These are phyloP conservation scores for Phrynocephalus versicolor DNA, from an alignment of 2,113 vertebrate genomes.

Conservation along the genomic window DNA sequence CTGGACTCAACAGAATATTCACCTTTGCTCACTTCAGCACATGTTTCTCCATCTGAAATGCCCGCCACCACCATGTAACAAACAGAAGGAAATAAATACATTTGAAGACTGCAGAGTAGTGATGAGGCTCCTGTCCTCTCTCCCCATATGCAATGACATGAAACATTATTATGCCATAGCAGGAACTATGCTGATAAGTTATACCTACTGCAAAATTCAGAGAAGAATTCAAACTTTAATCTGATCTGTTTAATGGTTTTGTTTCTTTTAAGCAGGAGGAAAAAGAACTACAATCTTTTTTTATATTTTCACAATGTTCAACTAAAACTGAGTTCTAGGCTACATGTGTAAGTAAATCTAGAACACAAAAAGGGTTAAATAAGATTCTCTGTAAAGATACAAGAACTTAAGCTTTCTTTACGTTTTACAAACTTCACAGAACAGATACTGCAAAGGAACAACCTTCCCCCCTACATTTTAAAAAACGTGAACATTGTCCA, in stretches of 20 bases:
- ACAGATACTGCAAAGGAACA: conserved; percentile 83
- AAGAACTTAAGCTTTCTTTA: conserved; percentile 88
- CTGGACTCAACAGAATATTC: background rate
- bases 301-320: conserved; percentile 90
- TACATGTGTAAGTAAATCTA: conserved; percentile 93
- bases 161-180: conserved; percentile 36
- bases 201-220: conserved; percentile 64
- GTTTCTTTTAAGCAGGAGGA: conserved; percentile 89
- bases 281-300: conserved; percentile 88
- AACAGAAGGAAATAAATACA: conserved; percentile 1
- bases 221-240: conserved; percentile 79
- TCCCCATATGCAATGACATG: background rate
- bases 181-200: conserved; percentile 55
- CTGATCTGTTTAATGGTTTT: conserved; percentile 93
- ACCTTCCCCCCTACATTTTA: conserved; percentile 67
- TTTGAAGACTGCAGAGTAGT: conserved; percentile 29
- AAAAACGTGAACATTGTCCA: conserved; percentile 65
- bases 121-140: conserved; percentile 11
- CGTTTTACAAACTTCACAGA: conserved; percentile 86
- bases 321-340: conserved; percentile 92
- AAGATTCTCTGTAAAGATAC: conserved; percentile 91
- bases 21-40: background rate
- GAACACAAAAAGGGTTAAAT: conserved; percentile 94
- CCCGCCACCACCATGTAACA: background rate
- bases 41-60: background rate